Base-by-base conservation (phyloP, 1,140 invertebrate species). In the Hyles vespertilio region DNA sequence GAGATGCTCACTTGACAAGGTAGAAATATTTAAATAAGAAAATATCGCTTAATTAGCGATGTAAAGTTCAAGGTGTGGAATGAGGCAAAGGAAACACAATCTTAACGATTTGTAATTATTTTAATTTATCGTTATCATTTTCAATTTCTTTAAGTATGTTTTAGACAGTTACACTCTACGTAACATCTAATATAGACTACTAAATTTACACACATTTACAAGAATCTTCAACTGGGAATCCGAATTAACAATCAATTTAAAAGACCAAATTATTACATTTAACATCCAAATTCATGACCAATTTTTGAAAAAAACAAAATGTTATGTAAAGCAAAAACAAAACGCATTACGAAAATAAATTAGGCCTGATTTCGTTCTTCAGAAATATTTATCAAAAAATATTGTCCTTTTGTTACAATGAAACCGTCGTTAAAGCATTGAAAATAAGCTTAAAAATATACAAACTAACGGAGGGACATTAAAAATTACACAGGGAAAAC, bases 181-280 rank as follows among this genome's bases (percentile, higher is more conserved):
- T 86, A 87, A 86, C 81, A 84, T 87, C 81, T 87, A 86, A 84
- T 76, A 79, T 82, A 81, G 71, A 81, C 81, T 84, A 87, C 81
- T 69, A 73, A 79, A 80, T 87, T 85, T 84, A 85, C 75, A 87
- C 79, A 82, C 84, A 87, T 87, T 84, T 83, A 85, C 79, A 84
- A 80, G 67, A 67, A 73, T 73, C 45, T 48, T 60, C 76, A 81
- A 84, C 81, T 84, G 84, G 81, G 77, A 75, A 76, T 74, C 60
- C 66, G 56, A 67, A 48, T 56, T 11, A 4, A 56, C 8, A 32
- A 32, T 22, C 22, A 22, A 46, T 55, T 48, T 47, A 22, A 6
- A 54, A 44, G 22, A 36, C n/a, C 36, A 44, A 40, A 44, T 54
- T 9, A 44, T 9, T 52, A 34, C 3, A 50, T 34, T 34, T 54